Evolutionary conservation across 2,113 vertebrate genomes (phyloP).

Genomic region (Dipodomys merriami): DNA sequence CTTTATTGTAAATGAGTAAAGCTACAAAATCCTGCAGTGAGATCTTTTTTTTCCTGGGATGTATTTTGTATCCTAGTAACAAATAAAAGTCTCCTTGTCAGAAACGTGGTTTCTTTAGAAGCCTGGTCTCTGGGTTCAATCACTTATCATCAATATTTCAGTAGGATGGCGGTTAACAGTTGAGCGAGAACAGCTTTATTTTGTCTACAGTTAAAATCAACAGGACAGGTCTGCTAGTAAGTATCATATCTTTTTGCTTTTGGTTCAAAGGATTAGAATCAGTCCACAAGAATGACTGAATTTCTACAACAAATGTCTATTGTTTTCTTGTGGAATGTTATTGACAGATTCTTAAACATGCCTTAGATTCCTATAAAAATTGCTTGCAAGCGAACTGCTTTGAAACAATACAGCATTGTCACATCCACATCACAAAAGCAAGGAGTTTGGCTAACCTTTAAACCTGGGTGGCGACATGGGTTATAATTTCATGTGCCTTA

Average conservation of each 20-base stretch:
- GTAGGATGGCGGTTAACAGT: conserved; percentile 42
- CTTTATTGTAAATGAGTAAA: neutral
- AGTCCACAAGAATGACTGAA: conserved; percentile 76
- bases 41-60: conserved; percentile 33
- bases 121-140: conserved; percentile 33
- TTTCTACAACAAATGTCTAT: conserved; percentile 83
- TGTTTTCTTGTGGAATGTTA: conserved; percentile 88
- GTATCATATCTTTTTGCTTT: conserved; percentile 77
- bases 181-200: conserved; percentile 76
- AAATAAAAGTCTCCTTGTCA: conserved; percentile 20
- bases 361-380: conserved; percentile 88
- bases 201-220: conserved; percentile 70
- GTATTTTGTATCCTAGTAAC: neutral
- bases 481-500: conserved; percentile 74
- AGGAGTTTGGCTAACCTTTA: conserved; percentile 87
- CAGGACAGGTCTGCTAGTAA: conserved; percentile 64
- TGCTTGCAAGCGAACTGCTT: conserved; percentile 86
- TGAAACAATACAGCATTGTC: conserved; percentile 88
- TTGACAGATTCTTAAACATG: conserved; percentile 88
- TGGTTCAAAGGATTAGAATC: conserved; percentile 82
- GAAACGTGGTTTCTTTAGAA: conserved; percentile 60
- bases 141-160: conserved; percentile 26
- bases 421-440: conserved; percentile 84
- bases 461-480: conserved; percentile 77
- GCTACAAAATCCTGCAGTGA: neutral